These are phyloP conservation scores for Potorous gilbertii DNA, from an alignment of 2,797 vertebrate species.

Conservation along the genomic window DNA sequence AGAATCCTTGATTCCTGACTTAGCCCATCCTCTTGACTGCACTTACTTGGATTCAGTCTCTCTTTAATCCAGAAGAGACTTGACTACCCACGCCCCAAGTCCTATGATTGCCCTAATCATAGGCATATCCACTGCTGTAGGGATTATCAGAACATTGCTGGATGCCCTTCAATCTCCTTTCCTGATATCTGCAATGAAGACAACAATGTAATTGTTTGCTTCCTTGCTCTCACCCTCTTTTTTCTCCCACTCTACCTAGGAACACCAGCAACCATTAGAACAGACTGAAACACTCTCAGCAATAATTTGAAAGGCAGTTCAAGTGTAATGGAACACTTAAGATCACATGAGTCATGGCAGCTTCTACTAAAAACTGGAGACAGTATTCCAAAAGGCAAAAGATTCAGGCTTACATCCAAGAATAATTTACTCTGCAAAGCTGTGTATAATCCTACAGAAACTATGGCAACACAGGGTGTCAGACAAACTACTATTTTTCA, in stretches of 20 bases:
- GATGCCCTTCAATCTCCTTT: not conserved
- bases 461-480: not conserved
- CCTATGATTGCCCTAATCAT: not conserved
- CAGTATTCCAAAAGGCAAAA: not conserved
- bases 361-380: not conserved
- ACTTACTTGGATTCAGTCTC: not conserved
- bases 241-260: not conserved
- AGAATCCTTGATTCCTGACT: not conserved
- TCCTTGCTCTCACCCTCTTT: not conserved
- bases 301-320: not conserved
- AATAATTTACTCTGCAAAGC: not conserved
- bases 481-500: not conserved
- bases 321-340: not conserved
- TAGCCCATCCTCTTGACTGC: not conserved
- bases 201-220: not conserved
- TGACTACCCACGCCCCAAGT: not conserved
- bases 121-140: not conserved
- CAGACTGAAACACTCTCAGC: not conserved
- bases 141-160: not conserved
- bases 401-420: not conserved
- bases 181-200: not conserved
- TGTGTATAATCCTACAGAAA: not conserved
- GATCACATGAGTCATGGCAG: not conserved
- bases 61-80: not conserved
- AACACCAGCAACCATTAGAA: not conserved